These are phyloP conservation scores for Montipora capricornis DNA, from an alignment of 64 coral and sea anemone species.

Conservation along the genomic window DNA sequence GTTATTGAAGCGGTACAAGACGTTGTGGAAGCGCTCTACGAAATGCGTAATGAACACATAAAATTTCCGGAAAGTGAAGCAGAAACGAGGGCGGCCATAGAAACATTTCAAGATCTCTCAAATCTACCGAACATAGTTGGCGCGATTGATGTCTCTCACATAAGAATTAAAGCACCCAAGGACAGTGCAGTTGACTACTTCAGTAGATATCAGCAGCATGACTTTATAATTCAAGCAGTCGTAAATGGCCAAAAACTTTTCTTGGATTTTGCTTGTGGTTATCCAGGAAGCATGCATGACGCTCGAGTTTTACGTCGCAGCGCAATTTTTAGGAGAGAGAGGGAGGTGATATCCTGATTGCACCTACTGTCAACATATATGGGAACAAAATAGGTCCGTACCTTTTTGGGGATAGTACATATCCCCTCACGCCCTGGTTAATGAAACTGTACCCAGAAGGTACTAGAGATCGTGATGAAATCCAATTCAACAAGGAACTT, in stretches of 20 bases:
- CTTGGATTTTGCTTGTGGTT: background rate
- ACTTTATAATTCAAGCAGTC: background rate
- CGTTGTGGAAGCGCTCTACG: background rate
- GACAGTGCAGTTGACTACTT: constrained; percentile 5
- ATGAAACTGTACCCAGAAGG: constrained; percentile 23
- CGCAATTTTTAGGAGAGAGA: constrained; percentile 20
- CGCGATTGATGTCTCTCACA: background rate
- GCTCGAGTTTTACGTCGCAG: background rate
- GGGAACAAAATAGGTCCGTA: background rate
- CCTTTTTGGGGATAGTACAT: background rate
- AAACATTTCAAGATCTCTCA: background rate
- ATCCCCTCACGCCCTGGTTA: constrained; percentile 36
- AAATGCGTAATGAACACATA: background rate
- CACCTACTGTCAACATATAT: background rate
- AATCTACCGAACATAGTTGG: background rate
- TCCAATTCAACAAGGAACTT: constrained; percentile 35
- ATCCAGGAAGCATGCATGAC: constrained; percentile 1
- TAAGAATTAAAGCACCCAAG: background rate
- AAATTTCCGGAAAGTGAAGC: constrained; percentile 21
- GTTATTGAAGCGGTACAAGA: background rate
- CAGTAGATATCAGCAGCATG: background rate
- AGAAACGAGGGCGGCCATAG: background rate
- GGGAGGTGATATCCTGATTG: background rate
- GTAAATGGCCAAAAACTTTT: background rate
- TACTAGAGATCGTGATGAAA: constrained; percentile 22